Evolutionary conservation across 1,140 invertebrate genomes (phyloP).

Genomic region (Papilio polytes): DNA sequence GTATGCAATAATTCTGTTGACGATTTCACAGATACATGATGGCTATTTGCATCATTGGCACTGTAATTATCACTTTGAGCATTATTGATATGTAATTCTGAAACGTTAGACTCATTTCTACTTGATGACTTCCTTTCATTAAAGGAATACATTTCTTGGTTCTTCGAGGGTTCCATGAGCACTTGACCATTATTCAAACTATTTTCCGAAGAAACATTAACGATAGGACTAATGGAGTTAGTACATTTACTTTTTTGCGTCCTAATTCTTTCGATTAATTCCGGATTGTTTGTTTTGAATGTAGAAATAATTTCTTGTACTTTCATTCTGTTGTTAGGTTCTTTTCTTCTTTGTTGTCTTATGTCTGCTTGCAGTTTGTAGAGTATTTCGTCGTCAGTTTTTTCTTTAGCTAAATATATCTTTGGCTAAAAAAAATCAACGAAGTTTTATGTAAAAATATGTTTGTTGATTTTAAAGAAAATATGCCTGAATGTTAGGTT

Average conservation of each 20-base stretch:
- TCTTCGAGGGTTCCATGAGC: slow-evolving; percentile 4
- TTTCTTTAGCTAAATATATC: slow-evolving; percentile 50
- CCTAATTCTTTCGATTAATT: slow-evolving; percentile 56
- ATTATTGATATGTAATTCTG: neutral
- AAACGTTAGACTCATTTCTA: neutral
- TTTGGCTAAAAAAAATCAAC: slow-evolving; percentile 58
- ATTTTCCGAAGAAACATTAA: slow-evolving; percentile 11
- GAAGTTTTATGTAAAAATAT: neutral
- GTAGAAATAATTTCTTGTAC: slow-evolving; percentile 57
- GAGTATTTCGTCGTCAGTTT: slow-evolving; percentile 57
- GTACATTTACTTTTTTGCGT: slow-evolving; percentile 43
- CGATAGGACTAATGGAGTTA: neutral
- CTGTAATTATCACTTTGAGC: slow-evolving; percentile 33
- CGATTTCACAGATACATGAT: slow-evolving; percentile 57
- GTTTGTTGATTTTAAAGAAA: neutral
- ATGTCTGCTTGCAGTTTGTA: slow-evolving; percentile 72
- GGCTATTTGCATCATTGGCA: slow-evolving; percentile 26
- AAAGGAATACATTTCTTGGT: slow-evolving; percentile 5
- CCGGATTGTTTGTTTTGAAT: slow-evolving; percentile 67
- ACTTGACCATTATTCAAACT: neutral
- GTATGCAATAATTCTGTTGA: slow-evolving; percentile 66
- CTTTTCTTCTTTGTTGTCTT: slow-evolving; percentile 61
- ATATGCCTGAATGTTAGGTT: neutral
- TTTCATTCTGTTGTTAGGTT: slow-evolving; percentile 47
- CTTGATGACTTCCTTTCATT: neutral